Evolutionary conservation across 2,113 vertebrate species (phyloP).

Genomic region (Halichoerus grypus): DNA sequence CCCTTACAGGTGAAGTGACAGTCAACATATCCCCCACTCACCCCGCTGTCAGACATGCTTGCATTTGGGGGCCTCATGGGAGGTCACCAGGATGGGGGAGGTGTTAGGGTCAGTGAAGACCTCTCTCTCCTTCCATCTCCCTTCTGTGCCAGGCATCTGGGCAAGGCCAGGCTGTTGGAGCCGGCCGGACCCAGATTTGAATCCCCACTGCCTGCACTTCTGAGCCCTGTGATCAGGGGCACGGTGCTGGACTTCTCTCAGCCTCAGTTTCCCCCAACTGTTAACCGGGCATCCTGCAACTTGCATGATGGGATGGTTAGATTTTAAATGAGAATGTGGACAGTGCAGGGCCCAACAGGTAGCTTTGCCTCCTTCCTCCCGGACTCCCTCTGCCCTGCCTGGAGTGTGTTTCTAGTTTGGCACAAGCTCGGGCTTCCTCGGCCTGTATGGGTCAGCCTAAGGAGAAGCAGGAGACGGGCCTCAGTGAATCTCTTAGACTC

Average conservation of each 20-base stretch:
- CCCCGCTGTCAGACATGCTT: not conserved
- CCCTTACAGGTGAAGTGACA: not conserved
- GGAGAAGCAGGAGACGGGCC: not conserved
- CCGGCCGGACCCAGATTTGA: not conserved
- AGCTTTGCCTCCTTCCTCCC: too few species aligned
- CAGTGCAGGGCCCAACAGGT: fast-evolving
- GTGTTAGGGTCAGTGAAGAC: not conserved
- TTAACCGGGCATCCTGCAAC: too few species aligned
- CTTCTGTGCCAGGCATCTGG: not conserved
- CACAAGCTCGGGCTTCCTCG: not conserved
- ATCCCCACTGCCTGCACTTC: not conserved
- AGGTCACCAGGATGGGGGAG: not conserved
- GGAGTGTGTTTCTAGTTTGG: not conserved
- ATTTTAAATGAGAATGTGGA: not conserved
- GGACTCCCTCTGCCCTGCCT: not conserved
- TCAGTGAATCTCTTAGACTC: not conserved
- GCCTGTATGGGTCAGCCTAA: not conserved
- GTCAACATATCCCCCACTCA: fast-evolving
- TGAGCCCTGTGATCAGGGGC: not conserved
- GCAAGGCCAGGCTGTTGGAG: not conserved
- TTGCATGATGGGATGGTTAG: not conserved
- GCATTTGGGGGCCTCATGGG: not conserved
- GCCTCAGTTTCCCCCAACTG: not conserved
- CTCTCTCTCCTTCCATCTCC: not conserved
- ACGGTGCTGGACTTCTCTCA: not conserved